Conservation (phyloP, 2,113 vertebrate genomes). For the Python bivittatus region DNA sequence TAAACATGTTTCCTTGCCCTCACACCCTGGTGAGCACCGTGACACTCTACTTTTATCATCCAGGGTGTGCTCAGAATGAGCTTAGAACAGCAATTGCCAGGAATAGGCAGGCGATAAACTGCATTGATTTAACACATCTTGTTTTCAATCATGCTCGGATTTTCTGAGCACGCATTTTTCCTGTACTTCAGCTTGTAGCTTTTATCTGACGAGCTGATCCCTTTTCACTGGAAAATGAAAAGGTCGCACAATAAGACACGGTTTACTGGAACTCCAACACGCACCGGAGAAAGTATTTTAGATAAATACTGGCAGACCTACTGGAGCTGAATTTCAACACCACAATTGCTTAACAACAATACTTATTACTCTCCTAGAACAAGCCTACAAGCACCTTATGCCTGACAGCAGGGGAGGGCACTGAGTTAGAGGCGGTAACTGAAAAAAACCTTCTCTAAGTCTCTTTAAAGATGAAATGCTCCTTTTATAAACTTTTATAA, state of each 20-base stretch:
- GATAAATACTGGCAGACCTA: constrained; percentile 87
- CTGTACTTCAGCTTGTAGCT: constrained; percentile 84
- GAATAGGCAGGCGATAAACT: constrained; percentile 87
- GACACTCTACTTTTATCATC: constrained; percentile 84
- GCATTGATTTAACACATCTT: constrained; percentile 90
- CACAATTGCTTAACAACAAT: constrained; percentile 84
- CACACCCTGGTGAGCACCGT: constrained; percentile 77
- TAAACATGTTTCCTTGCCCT: constrained; percentile 80
- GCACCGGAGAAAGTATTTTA: constrained; percentile 85
- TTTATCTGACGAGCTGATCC: constrained; percentile 88
- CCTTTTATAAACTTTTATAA: constrained; percentile 37
- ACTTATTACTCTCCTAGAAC: constrained; percentile 81
- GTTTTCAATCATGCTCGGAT: constrained; percentile 89
- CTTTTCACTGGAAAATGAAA: constrained; percentile 87
- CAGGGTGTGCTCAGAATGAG: constrained; percentile 82
- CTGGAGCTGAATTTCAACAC: constrained; percentile 85
- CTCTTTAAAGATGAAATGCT: constrained; percentile 55
- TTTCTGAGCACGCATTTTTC: constrained; percentile 86
- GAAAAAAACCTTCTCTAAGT: constrained; percentile 50
- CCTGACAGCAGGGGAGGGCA: constrained; percentile 72
- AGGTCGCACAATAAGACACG: constrained; percentile 89
- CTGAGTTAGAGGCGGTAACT: constrained; percentile 53
- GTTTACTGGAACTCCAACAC: constrained; percentile 86
- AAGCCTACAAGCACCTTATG: constrained; percentile 73
- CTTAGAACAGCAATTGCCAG: constrained; percentile 83